phyloP scores from a whole-genome alignment of 2,113 vertebrate genomes.

The Anser cygnoides region DNA sequence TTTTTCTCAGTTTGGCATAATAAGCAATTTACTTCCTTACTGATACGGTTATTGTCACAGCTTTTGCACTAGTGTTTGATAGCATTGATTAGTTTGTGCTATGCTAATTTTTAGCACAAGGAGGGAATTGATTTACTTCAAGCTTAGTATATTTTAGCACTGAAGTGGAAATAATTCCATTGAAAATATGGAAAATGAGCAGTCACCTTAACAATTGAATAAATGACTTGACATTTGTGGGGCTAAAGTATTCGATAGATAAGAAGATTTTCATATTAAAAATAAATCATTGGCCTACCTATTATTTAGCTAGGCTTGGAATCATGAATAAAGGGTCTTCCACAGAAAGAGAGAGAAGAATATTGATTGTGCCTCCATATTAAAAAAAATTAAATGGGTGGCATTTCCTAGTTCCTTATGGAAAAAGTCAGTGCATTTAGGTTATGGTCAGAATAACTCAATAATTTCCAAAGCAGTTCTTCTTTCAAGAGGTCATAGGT shows the following conservation, averaged over 20 bases:
- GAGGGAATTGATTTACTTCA: conserved; percentile 80
- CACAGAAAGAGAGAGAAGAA: conserved; percentile 21
- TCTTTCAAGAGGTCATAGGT: conserved; percentile 8
- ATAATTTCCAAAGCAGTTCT: conserved; percentile 27
- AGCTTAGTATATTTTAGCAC: conserved; percentile 81
- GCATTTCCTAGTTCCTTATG: conserved; percentile 33
- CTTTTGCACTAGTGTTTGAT: conserved; percentile 68
- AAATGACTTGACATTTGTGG: conserved; percentile 85
- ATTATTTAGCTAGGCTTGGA: conserved; percentile 73
- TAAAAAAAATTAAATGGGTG: conserved; percentile 46
- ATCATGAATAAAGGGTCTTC: conserved; percentile 61
- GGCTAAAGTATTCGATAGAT: conserved; percentile 78
- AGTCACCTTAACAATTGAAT: conserved; percentile 80
- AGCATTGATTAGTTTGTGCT: conserved; percentile 73
- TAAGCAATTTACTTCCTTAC: conserved; percentile 72
- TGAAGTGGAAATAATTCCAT: conserved; percentile 81
- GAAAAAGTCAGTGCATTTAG: conserved; percentile 27
- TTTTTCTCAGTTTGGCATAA: conserved; percentile 62
- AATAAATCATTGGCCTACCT: conserved; percentile 80
- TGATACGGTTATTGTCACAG: conserved; percentile 72
- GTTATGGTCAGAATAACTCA: conserved; percentile 47
- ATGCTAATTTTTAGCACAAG: conserved; percentile 75
- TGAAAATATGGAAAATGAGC: conserved; percentile 79
- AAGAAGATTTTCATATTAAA: conserved; percentile 80
- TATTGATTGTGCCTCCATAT: conserved; percentile 49